Conservation (phyloP, 2,888 invertebrate species). For the Megamerina dolium region DNA sequence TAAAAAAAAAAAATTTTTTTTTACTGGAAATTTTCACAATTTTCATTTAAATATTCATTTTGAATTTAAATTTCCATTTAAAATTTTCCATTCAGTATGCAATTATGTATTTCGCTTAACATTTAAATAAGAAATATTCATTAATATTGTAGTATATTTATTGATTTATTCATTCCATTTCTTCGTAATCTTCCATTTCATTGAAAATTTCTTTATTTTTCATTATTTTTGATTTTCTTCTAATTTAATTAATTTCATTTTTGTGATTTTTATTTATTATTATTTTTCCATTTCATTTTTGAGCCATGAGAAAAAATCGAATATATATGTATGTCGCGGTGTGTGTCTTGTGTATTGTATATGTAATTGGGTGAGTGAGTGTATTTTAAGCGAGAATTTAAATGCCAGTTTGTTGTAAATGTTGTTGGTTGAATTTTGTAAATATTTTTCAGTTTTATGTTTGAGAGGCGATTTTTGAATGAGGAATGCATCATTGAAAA, state of each 20-base stretch:
- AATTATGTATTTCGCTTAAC: constrained; percentile 25
- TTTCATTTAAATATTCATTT: constrained; percentile 8
- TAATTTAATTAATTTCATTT: background rate
- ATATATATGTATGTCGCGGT: no score
- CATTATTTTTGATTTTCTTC: background rate
- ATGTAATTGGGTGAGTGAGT: no score
- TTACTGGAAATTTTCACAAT: constrained; percentile 1
- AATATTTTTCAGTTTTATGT: no score
- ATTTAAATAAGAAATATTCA: constrained; percentile 23
- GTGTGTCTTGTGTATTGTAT: no score
- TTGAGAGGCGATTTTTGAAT: no score
- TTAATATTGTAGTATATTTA: constrained; percentile 18
- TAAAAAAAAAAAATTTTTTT: constrained; percentile 18
- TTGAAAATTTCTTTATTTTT: background rate
- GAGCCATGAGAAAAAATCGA: no score
- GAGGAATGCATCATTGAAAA: no score
- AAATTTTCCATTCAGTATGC: constrained; percentile 17
- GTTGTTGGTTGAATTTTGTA: no score
- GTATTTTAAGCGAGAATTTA: no score
- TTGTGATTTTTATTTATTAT: no score
- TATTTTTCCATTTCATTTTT: no score
- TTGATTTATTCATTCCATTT: background rate
- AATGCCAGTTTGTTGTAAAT: no score
- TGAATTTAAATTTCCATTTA: constrained; percentile 20
- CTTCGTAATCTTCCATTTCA: background rate